Evolutionary conservation across 1,140 invertebrate species (phyloP), one percentile per base, ranked within the genome.

Genomic region (Papilio xuthus): DNA sequence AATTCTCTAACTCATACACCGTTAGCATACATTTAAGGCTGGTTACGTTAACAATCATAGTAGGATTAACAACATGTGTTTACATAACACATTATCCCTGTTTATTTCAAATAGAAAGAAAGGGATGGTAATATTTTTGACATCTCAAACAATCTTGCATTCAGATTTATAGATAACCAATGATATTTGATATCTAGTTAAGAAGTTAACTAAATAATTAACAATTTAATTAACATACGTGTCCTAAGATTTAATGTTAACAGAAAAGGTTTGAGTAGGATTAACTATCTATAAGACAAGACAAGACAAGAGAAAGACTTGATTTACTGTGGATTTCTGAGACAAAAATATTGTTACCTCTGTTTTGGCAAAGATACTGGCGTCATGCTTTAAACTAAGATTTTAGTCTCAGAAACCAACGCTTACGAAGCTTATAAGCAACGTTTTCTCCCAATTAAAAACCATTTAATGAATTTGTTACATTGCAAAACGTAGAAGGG

Each of bases 11-110:
- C 4, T 42, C 18, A 20, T 4, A 71, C 4, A 41, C 32, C 32
- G 72, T 74, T 74, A 71, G 13, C 28, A 37, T 53, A 47, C 23
- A 42, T 42, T 42, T 44, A 13, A 74, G 47, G 47, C 72, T 28
- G 32, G 72, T 74, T 47, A 74, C 72, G 72, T 74, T 56, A 26
- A 15, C 53, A 56, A 50, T 69, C 28, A 69, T 69, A 32, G 37
- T 41, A 26, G 60, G 23, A 60, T 15, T 56, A 56, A 37, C 32
- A 74, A 50, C 73, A 37, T 28, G 73, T 73, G 71, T 23, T n/a
- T n/a, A 56, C 7, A 8, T n/a, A 23, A 56, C 50, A 56, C n/a
- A 20, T n/a, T 56, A 56, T 56, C 42, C 13, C 42, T 42, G 42
- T 42, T 42, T 9, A 12, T 42, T 47, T 47, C 44, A 15, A 47